Evolutionary conservation across 2,797 vertebrate genomes (phyloP), one percentile per base, ranked within the genome.

Genomic region (Eulemur albifrons): DNA sequence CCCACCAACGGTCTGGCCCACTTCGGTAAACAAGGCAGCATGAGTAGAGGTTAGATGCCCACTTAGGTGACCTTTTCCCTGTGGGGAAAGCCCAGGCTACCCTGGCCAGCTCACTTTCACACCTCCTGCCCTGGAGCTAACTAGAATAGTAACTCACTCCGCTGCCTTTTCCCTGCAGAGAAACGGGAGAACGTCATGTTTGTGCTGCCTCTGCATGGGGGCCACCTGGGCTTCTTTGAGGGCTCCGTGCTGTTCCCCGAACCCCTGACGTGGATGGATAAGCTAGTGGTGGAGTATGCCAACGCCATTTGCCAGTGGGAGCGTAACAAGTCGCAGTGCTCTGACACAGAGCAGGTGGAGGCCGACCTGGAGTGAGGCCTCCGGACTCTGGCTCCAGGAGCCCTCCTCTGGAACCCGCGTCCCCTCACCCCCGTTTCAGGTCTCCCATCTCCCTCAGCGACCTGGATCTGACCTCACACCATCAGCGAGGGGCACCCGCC

Each of bases 211-310:
- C 99, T 99, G 83, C 99, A 99, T 0, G 99, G 99, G 84, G 99
- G 99, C 25, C 99, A 99, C 98, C 98, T 99, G 98, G 99, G 99
- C 97, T 99, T 99, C 98, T 99, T 99, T 15, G 99, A 99, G 98
- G 99, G 99, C 0, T 99, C 99, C 0, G 99, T 99, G 95, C 99
- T 99, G 3, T 99, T 99, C 95, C 99, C 99, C 0, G 99, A 99
- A 82, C 99, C 99, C 15, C 99, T 99, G 87, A 99, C 99, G 57
- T 99, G 99, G 99, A 99, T 99, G 99, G 99, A 99, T 98, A 99
- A 99, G 98, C 98, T 99, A n/a, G 99, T 99, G 63, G 98, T 99
- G 30, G 98, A 99, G 98, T 99, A 99, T 76, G 97, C 99, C n/a
- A 98, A 99, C 27, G 99, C 99, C 97, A 98, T 99, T 88, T 99